A percentile compares a stretch with the other conserved stretches of the same genome.
Conservation (phyloP, 2,113 vertebrate genomes). For the Nycticorax nycticorax region DNA sequence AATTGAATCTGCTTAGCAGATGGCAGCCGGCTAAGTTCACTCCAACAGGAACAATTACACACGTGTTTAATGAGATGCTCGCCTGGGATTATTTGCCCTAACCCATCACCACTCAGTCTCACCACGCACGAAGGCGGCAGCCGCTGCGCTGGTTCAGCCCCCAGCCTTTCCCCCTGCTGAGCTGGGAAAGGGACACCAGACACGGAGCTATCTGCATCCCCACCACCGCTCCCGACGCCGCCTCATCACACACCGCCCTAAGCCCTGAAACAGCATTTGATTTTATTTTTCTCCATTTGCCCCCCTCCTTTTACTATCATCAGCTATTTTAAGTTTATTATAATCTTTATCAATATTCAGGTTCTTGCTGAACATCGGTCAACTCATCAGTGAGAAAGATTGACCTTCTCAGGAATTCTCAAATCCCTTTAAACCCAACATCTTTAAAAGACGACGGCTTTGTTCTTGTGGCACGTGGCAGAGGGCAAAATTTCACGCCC, state of each 20-base stretch:
- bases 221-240: background rate
- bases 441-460: background rate
- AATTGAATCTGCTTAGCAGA: conserved; percentile 52
- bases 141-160: accelerated
- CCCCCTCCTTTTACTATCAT: background rate
- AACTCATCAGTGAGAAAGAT: background rate
- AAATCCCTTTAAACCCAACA: background rate
- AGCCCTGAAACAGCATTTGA: background rate
- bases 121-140: accelerated
- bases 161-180: accelerated
- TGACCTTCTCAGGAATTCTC: background rate
- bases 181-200: background rate
- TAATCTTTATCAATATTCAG: background rate
- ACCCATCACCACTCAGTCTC: background rate
- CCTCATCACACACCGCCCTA: accelerated
- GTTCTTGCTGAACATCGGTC: background rate
- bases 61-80: conserved; percentile 35
- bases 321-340: background rate
- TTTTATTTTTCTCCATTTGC: background rate
- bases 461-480: background rate
- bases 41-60: background rate
- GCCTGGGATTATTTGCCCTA: background rate
- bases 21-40: conserved; percentile 34
- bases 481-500: background rate
- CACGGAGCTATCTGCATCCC: background rate